Evolutionary conservation across 2,888 invertebrate genomes (phyloP).

Genomic region (Andrena dorsata): DNA sequence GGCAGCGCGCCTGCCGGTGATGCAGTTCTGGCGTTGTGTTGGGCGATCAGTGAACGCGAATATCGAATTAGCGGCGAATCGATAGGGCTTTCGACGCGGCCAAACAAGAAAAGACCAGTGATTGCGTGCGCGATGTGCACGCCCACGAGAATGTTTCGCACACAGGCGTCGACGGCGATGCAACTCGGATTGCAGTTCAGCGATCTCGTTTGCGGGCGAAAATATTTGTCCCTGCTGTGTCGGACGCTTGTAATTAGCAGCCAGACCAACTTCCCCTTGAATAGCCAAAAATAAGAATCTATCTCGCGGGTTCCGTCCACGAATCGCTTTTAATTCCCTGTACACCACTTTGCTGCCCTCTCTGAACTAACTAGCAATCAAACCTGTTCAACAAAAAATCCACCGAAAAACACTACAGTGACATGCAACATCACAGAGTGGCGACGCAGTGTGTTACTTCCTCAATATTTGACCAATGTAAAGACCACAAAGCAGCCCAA

Average conservation of each 20-base stretch:
- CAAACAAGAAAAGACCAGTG: slow-evolving; percentile 44
- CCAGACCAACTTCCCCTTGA: slow-evolving; percentile 12
- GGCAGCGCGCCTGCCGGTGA: background rate
- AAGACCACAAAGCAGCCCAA: background rate
- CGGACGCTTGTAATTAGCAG: slow-evolving; percentile 31
- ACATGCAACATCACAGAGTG: background rate
- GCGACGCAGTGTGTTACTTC: background rate
- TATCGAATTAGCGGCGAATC: slow-evolving; percentile 44
- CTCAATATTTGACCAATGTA: slow-evolving; percentile 21
- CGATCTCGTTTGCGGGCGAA: slow-evolving; percentile 38
- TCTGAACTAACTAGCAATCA: background rate
- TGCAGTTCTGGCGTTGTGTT: background rate
- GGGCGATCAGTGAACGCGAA: slow-evolving; percentile 26
- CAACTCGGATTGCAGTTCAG: slow-evolving; percentile 17
- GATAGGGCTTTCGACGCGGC: slow-evolving; percentile 32
- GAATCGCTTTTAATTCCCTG: slow-evolving; percentile 10
- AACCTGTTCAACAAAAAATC: background rate
- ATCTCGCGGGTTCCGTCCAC: background rate
- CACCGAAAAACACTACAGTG: background rate
- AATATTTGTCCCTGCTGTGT: slow-evolving; percentile 40
- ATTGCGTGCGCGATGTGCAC: slow-evolving; percentile 19
- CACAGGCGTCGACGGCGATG: slow-evolving; percentile 12
- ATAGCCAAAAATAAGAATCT: slow-evolving; percentile 22
- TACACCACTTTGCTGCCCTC: too few relatives aligned
- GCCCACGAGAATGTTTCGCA: background rate